A percentile compares a stretch with the other conserved stretches of the same genome.
These are phyloP conservation scores for Meteorus colon DNA, from an alignment of 2,888 invertebrate genomes.

Conservation along the genomic window DNA sequence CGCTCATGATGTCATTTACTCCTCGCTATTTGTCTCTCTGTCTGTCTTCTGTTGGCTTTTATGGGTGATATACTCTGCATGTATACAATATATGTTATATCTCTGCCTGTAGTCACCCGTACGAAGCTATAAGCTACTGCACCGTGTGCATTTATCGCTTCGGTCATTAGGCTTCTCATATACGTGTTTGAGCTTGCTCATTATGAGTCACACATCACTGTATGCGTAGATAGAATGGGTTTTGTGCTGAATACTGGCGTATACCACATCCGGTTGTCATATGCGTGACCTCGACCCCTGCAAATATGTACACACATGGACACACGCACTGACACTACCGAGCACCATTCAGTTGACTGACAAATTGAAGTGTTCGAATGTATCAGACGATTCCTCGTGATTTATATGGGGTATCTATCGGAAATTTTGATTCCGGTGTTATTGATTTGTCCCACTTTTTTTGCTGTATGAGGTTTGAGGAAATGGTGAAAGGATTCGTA, in stretches of 20 bases:
- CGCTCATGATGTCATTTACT: slow-evolving; percentile 4
- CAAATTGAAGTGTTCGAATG: slow-evolving; percentile 14
- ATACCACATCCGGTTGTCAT: slow-evolving; percentile 15
- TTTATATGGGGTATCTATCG: too few relatives aligned
- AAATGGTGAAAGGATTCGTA: too few relatives aligned
- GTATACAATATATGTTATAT: too few relatives aligned
- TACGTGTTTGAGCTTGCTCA: slow-evolving; percentile 58
- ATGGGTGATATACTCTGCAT: too few relatives aligned
- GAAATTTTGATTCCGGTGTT: too few relatives aligned
- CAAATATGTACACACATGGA: neutral
- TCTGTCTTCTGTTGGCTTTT: too few relatives aligned
- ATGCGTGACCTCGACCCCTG: slow-evolving; percentile 12
- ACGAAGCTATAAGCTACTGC: neutral
- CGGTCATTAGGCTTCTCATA: slow-evolving; percentile 46
- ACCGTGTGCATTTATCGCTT: slow-evolving; percentile 17
- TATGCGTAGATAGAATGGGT: slow-evolving; percentile 42
- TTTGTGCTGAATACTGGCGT: neutral
- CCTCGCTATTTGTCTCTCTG: neutral
- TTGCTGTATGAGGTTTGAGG: too few relatives aligned
- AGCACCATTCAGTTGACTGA: neutral
- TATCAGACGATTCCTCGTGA: neutral
- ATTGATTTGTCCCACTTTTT: too few relatives aligned
- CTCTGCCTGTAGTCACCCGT: neutral
- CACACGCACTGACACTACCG: neutral
- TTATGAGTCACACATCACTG: slow-evolving; percentile 55